These are phyloP conservation scores for Tholera decimalis DNA, from an alignment of 2,888 invertebrate species.

Conservation along the genomic window DNA sequence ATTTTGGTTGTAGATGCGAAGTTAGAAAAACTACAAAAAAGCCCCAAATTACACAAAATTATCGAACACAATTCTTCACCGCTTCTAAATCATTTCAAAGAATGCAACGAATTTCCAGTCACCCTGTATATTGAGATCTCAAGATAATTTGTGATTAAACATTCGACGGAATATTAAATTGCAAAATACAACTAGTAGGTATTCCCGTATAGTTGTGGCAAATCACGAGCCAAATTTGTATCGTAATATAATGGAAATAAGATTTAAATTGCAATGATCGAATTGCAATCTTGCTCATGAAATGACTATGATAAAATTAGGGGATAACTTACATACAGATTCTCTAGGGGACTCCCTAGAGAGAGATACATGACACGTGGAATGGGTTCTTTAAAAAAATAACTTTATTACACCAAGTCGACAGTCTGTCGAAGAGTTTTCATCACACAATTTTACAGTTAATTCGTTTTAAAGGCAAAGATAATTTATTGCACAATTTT, in stretches of 20 bases:
- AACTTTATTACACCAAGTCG: too few relatives aligned
- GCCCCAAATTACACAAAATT: too few relatives aligned
- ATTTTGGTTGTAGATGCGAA: too few relatives aligned
- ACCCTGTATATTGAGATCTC: not conserved
- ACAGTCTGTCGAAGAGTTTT: too few relatives aligned
- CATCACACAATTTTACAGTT: not conserved
- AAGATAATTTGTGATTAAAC: not conserved
- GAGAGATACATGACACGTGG: too few relatives aligned
- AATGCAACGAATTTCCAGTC: not conserved
- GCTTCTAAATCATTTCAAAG: not conserved
- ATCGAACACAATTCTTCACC: too few relatives aligned
- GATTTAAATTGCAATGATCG: slow-evolving; percentile 8
- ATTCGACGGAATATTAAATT: slow-evolving; percentile 14
- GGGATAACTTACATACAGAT: slow-evolving; percentile 1
- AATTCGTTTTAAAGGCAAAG: not conserved
- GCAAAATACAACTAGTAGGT: not conserved
- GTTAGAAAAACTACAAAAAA: too few relatives aligned
- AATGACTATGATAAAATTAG: not conserved
- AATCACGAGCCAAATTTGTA: not conserved
- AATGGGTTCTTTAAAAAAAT: too few relatives aligned
- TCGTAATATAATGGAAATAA: not conserved
- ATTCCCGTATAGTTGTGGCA: not conserved
- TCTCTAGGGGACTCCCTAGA: not conserved
- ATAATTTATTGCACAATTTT: not conserved
- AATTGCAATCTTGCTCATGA: not conserved